Evolutionary conservation across 2,113 vertebrate species (phyloP).

Genomic region (Crotalus helleri): DNA sequence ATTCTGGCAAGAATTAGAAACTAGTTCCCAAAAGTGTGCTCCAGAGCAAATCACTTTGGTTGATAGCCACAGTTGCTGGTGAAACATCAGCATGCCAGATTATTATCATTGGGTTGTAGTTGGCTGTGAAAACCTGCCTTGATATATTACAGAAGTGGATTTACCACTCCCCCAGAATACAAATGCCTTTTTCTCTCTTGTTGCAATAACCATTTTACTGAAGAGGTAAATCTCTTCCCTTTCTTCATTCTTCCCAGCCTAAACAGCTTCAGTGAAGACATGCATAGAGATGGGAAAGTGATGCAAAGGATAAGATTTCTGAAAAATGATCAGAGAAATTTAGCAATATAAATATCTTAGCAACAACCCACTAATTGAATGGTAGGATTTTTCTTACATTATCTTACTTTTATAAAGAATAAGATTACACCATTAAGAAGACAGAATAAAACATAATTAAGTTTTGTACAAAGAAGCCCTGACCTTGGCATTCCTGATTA

Average conservation of each 20-base stretch:
- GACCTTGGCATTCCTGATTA: not conserved
- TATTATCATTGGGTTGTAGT: not conserved
- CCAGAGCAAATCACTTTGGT: not conserved
- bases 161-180: not conserved
- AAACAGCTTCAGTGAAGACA: not conserved
- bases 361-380: not conserved
- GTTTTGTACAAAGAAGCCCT: not conserved
- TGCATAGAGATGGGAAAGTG: not conserved
- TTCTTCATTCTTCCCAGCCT: not conserved
- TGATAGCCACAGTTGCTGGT: not conserved
- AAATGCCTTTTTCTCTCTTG: not conserved
- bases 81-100: not conserved
- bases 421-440: not conserved
- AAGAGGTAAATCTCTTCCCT: not conserved
- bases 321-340: not conserved
- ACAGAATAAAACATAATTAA: not conserved
- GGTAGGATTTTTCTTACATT: not conserved
- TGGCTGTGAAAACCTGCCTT: not conserved
- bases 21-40: not conserved
- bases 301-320: not conserved
- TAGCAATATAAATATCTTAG: not conserved
- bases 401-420: not conserved
- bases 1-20: not conserved
- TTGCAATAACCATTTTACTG: not conserved
- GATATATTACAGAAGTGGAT: not conserved